Evolutionary conservation across 2,113 vertebrate genomes (phyloP), one percentile per base, ranked within the genome.

Genomic region (Hiodon alosoides): DNA sequence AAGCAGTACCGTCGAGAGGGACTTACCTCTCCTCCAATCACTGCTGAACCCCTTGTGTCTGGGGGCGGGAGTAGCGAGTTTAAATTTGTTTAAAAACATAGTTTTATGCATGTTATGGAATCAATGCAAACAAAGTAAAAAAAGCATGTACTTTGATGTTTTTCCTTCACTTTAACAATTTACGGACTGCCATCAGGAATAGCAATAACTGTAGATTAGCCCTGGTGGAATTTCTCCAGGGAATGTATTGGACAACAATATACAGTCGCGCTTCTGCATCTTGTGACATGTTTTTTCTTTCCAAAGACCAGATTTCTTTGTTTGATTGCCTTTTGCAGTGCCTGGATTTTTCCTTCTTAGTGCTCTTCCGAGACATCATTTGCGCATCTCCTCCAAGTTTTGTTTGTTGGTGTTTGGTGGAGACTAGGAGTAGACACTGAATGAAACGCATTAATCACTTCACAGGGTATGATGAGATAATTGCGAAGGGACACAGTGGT

Each of bases 381-480:
- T 91, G 90, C 88, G 85, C 83, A 78, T 83, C 82, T 86, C 87
- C 87, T 83, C 81, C 67, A 73, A 85, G 85, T 89, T 90, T 91
- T 91, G 91, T 92, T 92, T 92, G 90, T 86, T 84, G 85, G 82
- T 86, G 85, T 84, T 88, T 78, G 82, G 86, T 79, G 85, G 88
- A 89, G 88, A 86, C 86, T 82, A 86, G 85, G 83, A 85, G 85
- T 88, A 86, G 87, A 89, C 80, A 84, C 89, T 84, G 89, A 92
- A 92, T 92, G 90, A 92, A 92, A 91, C 78, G 87, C 91, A 92
- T 92, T 92, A 90, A 92, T 92, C 91, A 91, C 89, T 83, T 87
- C 83, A 85, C 85, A 88, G 88, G 87, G 89, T 87, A 86, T 86
- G 86, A 75, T 87, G 86, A 91, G 90, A 90, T 92, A 88, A 88